Evolutionary conservation across 2,888 invertebrate species (phyloP).

Genomic region (Leptinotarsa peninsularis): DNA sequence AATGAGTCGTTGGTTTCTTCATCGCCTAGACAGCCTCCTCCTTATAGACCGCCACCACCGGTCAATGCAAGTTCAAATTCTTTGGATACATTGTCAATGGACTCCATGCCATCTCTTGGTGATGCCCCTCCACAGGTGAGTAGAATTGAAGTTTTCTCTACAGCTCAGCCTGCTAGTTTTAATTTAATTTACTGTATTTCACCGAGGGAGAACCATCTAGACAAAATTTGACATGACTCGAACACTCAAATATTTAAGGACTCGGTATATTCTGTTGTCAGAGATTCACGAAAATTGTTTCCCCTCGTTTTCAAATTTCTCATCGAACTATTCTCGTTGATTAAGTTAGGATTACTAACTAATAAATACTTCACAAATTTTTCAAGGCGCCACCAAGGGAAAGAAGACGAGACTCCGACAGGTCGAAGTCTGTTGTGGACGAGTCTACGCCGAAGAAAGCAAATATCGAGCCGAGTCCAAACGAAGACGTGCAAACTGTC

Average conservation of each 20-base stretch:
- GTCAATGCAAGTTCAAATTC: constrained; percentile 59
- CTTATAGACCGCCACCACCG: constrained; percentile 68
- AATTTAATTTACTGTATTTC: too few relatives aligned
- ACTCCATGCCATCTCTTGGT: constrained; percentile 47
- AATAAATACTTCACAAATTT: too few relatives aligned
- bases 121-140: constrained; percentile 61
- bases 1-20: constrained; percentile 51
- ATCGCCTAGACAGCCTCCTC: constrained; percentile 69
- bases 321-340: too few relatives aligned
- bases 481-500: constrained; percentile 72
- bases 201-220: too few relatives aligned
- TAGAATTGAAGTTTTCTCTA: not conserved
- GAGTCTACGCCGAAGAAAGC: constrained; percentile 45
- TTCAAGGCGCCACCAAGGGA: constrained; percentile 69
- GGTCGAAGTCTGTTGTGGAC: constrained; percentile 35
- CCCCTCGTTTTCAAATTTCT: too few relatives aligned
- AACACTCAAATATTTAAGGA: too few relatives aligned
- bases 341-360: too few relatives aligned
- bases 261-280: too few relatives aligned
- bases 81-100: constrained; percentile 56
- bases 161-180: too few relatives aligned
- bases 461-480: constrained; percentile 46
- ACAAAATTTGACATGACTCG: too few relatives aligned
- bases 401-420: constrained; percentile 68
- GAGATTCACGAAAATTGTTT: too few relatives aligned